These are phyloP conservation scores for Ganaspis brasiliensis DNA, from an alignment of 2,888 invertebrate genomes.

Conservation along the genomic window DNA sequence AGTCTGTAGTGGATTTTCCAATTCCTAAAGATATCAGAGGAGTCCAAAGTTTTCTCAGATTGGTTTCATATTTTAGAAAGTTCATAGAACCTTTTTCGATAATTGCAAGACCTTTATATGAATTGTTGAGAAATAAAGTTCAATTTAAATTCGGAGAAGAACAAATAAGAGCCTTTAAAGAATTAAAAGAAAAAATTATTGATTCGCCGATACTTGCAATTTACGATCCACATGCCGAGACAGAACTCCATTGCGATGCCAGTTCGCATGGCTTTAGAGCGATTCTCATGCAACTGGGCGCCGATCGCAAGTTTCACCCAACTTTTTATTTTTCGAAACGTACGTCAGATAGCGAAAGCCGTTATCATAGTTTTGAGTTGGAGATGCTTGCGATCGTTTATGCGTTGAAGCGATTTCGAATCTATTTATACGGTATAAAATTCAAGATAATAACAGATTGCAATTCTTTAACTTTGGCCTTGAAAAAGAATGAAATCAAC, in stretches of 20 bases:
- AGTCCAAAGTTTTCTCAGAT: too few relatives aligned
- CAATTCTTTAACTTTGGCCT: too few relatives aligned
- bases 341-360: constrained; percentile 64
- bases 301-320: constrained; percentile 64
- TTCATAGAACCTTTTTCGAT: background rate
- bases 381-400: constrained; percentile 61
- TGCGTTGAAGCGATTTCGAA: constrained; percentile 63
- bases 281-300: constrained; percentile 69
- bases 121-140: constrained; percentile 25
- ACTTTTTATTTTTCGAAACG: constrained; percentile 68
- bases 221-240: too few relatives aligned
- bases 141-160: constrained; percentile 35
- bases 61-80: too few relatives aligned
- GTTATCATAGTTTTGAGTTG: constrained; percentile 70
- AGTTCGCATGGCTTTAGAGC: constrained; percentile 64
- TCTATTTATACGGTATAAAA: constrained; percentile 63
- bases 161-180: constrained; percentile 59
- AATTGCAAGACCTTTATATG: constrained; percentile 24
- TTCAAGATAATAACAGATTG: constrained; percentile 3
- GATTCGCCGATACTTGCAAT: too few relatives aligned
- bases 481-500: constrained; percentile 61
- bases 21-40: too few relatives aligned
- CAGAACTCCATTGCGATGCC: too few relatives aligned
- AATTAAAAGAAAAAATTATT: background rate
- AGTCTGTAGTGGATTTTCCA: too few relatives aligned